Percentiles rank a stretch among this genome's conserved stretches.
phyloP scores from a whole-genome alignment of 2,113 vertebrate genomes.

The Chauna torquata region DNA sequence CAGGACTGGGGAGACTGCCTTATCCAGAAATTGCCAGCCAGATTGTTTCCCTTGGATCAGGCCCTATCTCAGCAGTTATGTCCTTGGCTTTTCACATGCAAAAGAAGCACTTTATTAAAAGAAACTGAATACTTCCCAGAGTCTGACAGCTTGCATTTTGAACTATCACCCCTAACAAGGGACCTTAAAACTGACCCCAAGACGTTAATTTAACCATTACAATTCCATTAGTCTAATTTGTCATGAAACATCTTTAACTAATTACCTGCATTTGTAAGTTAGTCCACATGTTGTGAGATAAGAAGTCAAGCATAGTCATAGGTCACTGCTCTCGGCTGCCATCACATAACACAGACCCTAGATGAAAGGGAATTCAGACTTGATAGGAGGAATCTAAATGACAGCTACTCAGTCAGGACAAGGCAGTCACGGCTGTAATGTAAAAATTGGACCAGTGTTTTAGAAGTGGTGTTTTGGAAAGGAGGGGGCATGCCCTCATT shows the following conservation, averaged over 20 bases:
- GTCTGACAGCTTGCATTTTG: constrained; percentile 50
- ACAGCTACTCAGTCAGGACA: constrained; percentile 55
- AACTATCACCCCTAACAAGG: constrained; percentile 45
- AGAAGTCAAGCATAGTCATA: constrained; percentile 63
- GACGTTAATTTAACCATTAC: constrained; percentile 69
- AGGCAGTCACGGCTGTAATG: constrained; percentile 15
- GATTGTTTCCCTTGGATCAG: constrained; percentile 50
- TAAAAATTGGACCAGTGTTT: constrained; percentile 51
- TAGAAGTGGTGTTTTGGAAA: constrained; percentile 50
- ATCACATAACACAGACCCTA: constrained; percentile 48
- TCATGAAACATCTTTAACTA: constrained; percentile 72
- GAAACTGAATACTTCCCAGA: constrained; percentile 55
- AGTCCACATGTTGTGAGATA: constrained; percentile 65
- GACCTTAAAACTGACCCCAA: constrained; percentile 61
- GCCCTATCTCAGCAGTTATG: constrained; percentile 12
- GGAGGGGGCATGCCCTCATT: constrained; percentile 64
- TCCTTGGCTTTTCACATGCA: constrained; percentile 58
- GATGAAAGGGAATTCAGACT: constrained; percentile 67
- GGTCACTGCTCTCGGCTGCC: constrained; percentile 61
- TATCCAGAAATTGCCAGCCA: constrained; percentile 37
- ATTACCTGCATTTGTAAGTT: constrained; percentile 74
- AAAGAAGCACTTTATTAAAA: constrained; percentile 55
- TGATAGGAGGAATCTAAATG: constrained; percentile 64
- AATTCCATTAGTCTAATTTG: constrained; percentile 72
- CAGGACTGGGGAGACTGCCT: neutral